These are phyloP conservation scores for Archips xylosteana DNA, from an alignment of 2,888 invertebrate genomes.

Conservation along the genomic window DNA sequence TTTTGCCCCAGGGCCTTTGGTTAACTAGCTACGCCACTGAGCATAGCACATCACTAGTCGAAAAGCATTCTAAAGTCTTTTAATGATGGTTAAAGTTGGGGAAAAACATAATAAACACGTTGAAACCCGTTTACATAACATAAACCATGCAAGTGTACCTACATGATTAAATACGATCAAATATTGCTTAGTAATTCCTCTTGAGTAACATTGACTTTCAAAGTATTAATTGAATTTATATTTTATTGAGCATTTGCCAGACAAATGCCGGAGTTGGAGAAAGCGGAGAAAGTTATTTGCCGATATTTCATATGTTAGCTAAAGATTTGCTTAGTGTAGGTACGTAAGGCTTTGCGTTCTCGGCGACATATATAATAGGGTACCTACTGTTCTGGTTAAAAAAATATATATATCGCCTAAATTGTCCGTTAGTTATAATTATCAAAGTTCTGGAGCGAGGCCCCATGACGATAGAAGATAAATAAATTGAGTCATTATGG, in stretches of 20 bases:
- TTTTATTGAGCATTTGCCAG: slow-evolving; percentile 19
- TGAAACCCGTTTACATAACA: background rate
- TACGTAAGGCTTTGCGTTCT: slow-evolving; percentile 7
- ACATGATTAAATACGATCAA: slow-evolving; percentile 12
- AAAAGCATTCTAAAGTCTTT: background rate
- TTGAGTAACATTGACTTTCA: slow-evolving; percentile 4
- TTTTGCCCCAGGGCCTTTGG: too few species aligned
- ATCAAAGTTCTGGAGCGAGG: too few species aligned
- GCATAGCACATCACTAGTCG: too few species aligned
- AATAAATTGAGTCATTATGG: too few species aligned
- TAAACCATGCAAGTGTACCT: background rate
- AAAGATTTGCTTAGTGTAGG: slow-evolving; percentile 3
- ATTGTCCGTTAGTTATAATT: too few species aligned
- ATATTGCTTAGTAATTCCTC: slow-evolving; percentile 16
- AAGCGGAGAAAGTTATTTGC: slow-evolving; percentile 26
- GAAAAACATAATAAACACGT: background rate
- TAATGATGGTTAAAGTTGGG: background rate
- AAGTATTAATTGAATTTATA: slow-evolving; percentile 24
- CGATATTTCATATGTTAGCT: slow-evolving; percentile 24
- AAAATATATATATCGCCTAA: too few species aligned
- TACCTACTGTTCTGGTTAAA: too few species aligned
- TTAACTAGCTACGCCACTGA: too few species aligned
- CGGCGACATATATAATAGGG: background rate
- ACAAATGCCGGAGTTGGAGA: slow-evolving; percentile 11
- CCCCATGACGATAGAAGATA: too few species aligned